Evolutionary conservation across 2,113 vertebrate genomes (phyloP).

Genomic region (Haemorhous mexicanus): DNA sequence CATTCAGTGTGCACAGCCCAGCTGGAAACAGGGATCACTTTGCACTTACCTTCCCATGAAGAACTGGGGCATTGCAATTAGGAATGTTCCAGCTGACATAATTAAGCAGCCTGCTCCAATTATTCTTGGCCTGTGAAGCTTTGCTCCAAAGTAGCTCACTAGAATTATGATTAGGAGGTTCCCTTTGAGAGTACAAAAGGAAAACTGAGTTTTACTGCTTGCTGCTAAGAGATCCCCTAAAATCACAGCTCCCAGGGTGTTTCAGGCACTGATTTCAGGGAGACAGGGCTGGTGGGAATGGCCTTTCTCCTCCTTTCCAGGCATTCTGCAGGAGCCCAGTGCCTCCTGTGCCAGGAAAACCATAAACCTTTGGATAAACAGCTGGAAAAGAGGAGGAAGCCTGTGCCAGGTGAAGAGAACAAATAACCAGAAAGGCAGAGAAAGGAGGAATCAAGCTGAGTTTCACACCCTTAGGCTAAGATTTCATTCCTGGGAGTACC

Average conservation of each 20-base stretch:
- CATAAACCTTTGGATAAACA: background rate
- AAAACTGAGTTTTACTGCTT: background rate
- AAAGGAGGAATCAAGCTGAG: background rate
- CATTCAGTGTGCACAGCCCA: background rate
- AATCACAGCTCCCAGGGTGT: background rate
- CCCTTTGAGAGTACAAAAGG: conserved; percentile 72
- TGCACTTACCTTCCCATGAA: conserved; percentile 87
- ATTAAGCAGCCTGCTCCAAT: conserved; percentile 87
- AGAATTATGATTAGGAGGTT: conserved; percentile 91
- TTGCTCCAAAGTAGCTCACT: conserved; percentile 94
- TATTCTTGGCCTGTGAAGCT: conserved; percentile 90
- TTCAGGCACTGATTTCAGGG: background rate
- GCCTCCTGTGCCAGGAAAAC: background rate
- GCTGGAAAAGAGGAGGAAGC: background rate
- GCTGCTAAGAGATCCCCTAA: background rate
- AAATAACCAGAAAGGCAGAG: background rate
- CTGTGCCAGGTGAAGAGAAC: background rate
- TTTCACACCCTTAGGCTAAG: background rate
- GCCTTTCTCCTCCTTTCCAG: background rate
- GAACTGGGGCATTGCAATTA: conserved; percentile 92
- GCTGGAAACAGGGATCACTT: background rate
- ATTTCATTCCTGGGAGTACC: background rate
- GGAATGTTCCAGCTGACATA: conserved; percentile 90
- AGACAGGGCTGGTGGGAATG: background rate
- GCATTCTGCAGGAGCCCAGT: background rate